Conservation (phyloP, 2,113 vertebrate species). For the Patagioenas fasciata region DNA sequence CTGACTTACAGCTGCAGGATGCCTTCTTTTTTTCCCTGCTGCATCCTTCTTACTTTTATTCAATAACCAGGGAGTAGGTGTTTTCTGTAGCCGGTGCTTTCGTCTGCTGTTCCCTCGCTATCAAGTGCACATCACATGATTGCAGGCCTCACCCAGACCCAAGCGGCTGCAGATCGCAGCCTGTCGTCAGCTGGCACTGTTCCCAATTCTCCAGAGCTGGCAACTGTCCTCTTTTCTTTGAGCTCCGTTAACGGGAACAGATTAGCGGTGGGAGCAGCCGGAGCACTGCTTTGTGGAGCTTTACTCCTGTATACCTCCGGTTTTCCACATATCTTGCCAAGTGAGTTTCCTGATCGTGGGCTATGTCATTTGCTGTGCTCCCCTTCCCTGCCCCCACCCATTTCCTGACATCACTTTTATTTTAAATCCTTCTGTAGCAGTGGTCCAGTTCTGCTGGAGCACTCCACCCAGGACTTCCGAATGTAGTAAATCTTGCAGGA, state of each 20-base stretch:
- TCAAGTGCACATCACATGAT: background rate
- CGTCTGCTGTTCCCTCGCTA: background rate
- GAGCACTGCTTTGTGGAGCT: conserved; percentile 9
- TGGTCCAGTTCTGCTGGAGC: conserved; percentile 34
- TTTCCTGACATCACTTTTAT: conserved; percentile 76
- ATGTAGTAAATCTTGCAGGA: conserved; percentile 23
- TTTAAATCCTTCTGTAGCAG: conserved; percentile 45
- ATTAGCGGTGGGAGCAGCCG: conserved; percentile 31
- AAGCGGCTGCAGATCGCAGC: background rate
- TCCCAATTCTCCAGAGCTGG: conserved; percentile 15
- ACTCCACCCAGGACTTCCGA: conserved; percentile 64
- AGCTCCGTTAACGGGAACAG: conserved; percentile 50
- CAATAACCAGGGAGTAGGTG: background rate
- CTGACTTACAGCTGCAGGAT: background rate
- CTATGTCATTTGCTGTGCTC: conserved; percentile 66
- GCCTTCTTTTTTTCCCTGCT: background rate
- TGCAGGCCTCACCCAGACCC: conserved; percentile 22
- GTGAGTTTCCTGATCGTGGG: conserved; percentile 72
- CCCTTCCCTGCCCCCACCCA: conserved; percentile 68
- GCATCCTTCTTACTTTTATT: background rate
- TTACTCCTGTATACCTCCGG: conserved; percentile 48
- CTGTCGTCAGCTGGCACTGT: background rate
- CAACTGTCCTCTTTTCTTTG: conserved; percentile 44
- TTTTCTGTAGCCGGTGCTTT: background rate
- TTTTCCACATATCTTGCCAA: conserved; percentile 76